These are phyloP conservation scores for Reinhardtius hippoglossoides DNA, from an alignment of 2,113 vertebrate genomes.

Conservation along the genomic window DNA sequence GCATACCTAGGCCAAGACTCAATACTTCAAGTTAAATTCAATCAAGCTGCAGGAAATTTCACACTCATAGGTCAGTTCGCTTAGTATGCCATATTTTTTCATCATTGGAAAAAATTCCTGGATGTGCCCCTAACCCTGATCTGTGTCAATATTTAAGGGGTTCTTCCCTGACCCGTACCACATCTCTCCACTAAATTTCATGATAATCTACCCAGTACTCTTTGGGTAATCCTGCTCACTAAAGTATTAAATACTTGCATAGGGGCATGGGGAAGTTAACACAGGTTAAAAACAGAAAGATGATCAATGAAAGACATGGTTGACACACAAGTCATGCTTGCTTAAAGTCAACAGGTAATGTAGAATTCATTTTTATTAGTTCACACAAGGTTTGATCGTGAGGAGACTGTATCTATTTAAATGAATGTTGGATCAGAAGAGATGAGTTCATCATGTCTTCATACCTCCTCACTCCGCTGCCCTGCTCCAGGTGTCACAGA, in stretches of 20 bases:
- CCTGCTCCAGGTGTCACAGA: slow-evolving; percentile 85
- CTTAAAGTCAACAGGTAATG: background rate
- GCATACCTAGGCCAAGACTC: no score
- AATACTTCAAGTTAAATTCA: no score
- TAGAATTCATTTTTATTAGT: background rate
- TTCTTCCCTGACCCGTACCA: no score
- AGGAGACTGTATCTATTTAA: background rate
- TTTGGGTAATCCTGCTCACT: no score
- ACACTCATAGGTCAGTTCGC: no score
- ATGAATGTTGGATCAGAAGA: background rate
- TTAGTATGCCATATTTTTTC: no score
- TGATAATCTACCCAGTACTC: no score
- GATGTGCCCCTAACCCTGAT: no score
- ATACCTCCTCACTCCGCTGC: background rate
- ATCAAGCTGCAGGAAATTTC: no score
- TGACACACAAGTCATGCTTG: background rate
- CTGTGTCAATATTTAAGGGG: no score
- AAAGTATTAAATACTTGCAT: background rate
- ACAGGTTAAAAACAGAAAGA: background rate
- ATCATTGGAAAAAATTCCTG: no score
- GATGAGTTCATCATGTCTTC: background rate
- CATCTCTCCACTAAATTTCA: no score
- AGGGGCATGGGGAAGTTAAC: background rate
- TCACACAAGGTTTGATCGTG: background rate
- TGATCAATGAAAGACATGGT: background rate